Evolutionary conservation across 2,888 invertebrate species (phyloP).

Genomic region (Erebia aethiops): DNA sequence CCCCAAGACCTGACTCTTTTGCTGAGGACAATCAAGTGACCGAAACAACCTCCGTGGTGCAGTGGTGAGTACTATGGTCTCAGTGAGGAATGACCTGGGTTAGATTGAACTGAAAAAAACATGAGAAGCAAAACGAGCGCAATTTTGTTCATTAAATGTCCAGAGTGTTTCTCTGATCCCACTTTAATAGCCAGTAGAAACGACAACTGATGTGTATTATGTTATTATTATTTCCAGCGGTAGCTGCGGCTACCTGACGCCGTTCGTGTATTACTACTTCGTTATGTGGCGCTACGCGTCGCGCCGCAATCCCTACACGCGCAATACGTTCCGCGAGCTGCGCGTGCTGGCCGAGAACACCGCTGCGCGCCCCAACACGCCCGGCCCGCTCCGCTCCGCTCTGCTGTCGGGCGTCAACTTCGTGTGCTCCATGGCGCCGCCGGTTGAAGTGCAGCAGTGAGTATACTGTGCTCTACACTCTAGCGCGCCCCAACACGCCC

Average conservation of each 20-base stretch:
- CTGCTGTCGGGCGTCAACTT: constrained; percentile 83
- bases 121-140: too few species aligned
- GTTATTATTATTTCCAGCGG: constrained; percentile 85
- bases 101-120: too few species aligned
- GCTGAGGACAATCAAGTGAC: too few species aligned
- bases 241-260: constrained; percentile 93
- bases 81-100: too few species aligned
- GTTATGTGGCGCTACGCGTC: constrained; percentile 94
- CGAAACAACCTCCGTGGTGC: too few species aligned
- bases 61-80: too few species aligned
- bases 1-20: too few species aligned
- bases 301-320: constrained; percentile 97
- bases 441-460: constrained; percentile 62
- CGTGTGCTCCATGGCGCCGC: constrained; percentile 70
- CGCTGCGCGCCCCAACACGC: constrained; percentile 87
- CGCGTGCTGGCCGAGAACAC: constrained; percentile 87
- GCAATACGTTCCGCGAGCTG: constrained; percentile 95
- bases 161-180: too few species aligned
- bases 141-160: too few species aligned
- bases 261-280: constrained; percentile 99
- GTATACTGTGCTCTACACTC: too few species aligned
- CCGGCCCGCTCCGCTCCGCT: constrained; percentile 84
- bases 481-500: constrained; percentile 88
- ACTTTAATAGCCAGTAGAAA: too few species aligned
- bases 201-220: background rate